These are phyloP conservation scores for Stenopsyche tienmushanensis DNA, from an alignment of 1,140 invertebrate species.

Conservation along the genomic window DNA sequence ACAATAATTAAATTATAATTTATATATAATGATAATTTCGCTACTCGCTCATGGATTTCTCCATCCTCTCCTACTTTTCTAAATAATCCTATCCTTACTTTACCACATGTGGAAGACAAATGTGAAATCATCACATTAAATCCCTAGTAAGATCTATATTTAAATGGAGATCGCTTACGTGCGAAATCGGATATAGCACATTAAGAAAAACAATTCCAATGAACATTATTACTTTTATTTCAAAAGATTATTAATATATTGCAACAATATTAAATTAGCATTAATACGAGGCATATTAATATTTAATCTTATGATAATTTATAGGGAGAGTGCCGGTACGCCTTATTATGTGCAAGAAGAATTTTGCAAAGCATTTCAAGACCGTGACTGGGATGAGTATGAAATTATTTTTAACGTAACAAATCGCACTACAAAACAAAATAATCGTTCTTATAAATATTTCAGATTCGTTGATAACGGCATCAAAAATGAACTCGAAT, in stretches of 20 bases:
- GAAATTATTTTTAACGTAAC: background rate
- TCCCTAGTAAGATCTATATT: no score
- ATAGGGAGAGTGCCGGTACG: no score
- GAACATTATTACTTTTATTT: background rate
- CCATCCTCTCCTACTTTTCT: no score
- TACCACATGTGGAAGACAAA: no score
- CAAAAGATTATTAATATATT: background rate
- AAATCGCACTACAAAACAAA: background rate
- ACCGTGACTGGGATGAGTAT: constrained; percentile 4
- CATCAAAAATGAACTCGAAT: background rate
- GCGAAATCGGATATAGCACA: background rate
- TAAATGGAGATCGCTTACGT: no score
- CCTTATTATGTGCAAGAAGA: background rate
- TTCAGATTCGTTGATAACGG: background rate
- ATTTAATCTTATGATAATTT: no score
- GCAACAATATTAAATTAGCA: background rate
- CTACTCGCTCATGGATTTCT: no score
- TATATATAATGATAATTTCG: no score
- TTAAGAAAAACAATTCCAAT: background rate
- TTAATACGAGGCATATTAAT: background rate
- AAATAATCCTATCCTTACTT: no score
- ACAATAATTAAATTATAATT: no score
- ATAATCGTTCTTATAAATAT: constrained; percentile 6
- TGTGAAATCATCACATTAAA: no score
- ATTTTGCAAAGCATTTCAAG: background rate